Evolutionary conservation across 1,140 invertebrate species (phyloP), one percentile per base, ranked within the genome.

Genomic region (Zaprionus camerounensis): DNA sequence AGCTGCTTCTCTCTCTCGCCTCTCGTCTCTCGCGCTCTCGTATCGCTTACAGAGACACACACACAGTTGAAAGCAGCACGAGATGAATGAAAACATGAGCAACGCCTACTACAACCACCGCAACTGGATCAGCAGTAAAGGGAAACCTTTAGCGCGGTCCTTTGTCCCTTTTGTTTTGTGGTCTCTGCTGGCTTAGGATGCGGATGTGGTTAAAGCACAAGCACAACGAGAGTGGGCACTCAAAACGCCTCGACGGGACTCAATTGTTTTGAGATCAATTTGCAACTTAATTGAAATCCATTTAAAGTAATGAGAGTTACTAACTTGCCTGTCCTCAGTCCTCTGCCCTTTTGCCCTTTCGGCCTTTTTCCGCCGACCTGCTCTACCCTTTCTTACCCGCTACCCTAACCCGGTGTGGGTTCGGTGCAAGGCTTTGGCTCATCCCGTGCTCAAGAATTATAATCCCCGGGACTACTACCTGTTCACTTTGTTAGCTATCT

Each of bases 261-360:
- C 84, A 88, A 88, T 91, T 91, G 91, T 92, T 91, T 87, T 81
- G 81, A 76, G 86, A 92, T 92, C 91, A 92, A 92, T 92, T 92
- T 92, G 90, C 76, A 88, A 87, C 81, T 83, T 92, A 92, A 92
- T 92, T 92, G 83, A 92, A 92, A 92, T 92, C 91, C 86, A 92
- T 92, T 92, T 92, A 91, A 92, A 91, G 87, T 91, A 91, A 91
- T 91, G 91, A 91, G 90, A 90, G 85, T 90, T 90, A 90, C 85
- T 88, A 90, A 90, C 85, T 85, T 90, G 84, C 77, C 78, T 76
- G 44, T 57, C 51, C 74, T 72, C 71, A 64, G 53, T 20, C 17
- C 38, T 58, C 46, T 58, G 13, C 17, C 6, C 24, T n/a, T 28
- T 46, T 67, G 59, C 41, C 41, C 31, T 34, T 34, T 64, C 65